Evolutionary conservation across 1,140 invertebrate genomes (phyloP).

Genomic region (Trachymyrmex cornetzi): DNA sequence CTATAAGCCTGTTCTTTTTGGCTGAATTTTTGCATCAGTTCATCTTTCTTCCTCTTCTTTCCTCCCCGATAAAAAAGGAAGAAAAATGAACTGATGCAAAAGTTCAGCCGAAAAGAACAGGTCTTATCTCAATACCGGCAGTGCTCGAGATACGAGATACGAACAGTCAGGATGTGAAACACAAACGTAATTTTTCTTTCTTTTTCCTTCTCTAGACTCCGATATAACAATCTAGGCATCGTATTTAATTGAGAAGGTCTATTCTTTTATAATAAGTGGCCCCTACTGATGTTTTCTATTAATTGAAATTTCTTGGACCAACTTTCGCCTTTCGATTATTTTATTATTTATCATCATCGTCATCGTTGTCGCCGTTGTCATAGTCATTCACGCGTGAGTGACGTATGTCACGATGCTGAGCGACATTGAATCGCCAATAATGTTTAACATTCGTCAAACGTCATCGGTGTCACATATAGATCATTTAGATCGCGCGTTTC

Average conservation of each 20-base stretch:
- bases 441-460: slow-evolving; percentile 33
- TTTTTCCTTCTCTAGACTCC: neutral
- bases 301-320: slow-evolving; percentile 83
- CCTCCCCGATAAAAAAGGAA: no score
- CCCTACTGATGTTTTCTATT: slow-evolving; percentile 83
- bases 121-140: neutral
- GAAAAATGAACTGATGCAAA: no score
- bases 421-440: slow-evolving; percentile 34
- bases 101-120: no score
- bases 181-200: neutral
- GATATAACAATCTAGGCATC: neutral
- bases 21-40: no score
- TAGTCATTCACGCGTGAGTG: slow-evolving; percentile 10
- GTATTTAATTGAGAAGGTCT: slow-evolving; percentile 85
- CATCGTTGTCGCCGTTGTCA: neutral
- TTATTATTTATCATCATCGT: slow-evolving; percentile 27
- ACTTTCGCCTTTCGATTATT: slow-evolving; percentile 78
- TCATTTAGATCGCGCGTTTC: slow-evolving; percentile 39
- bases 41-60: no score
- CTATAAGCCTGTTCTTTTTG: no score
- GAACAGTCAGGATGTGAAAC: neutral
- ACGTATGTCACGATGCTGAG: neutral
- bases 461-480: slow-evolving; percentile 29
- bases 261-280: slow-evolving; percentile 83
- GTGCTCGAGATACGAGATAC: neutral